Percentiles rank a stretch among this genome's conserved stretches.
Conservation (phyloP, 2,888 invertebrate genomes). For the Helobdella robusta region DNA sequence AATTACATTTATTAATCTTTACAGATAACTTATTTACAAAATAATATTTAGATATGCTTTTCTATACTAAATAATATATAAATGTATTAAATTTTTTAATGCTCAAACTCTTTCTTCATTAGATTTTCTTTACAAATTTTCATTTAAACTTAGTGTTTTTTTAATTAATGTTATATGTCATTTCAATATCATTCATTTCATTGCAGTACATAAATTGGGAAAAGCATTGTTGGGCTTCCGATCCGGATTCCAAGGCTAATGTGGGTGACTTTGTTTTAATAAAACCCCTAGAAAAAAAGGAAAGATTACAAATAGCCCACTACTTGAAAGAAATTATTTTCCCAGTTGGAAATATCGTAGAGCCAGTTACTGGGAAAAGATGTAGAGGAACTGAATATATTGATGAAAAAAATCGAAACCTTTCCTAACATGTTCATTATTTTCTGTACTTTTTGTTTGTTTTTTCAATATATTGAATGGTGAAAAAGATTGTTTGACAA, state of each 20-base stretch:
- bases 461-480: too few relatives aligned
- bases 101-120: too few relatives aligned
- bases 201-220: constrained; percentile 18
- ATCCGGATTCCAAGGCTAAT: constrained; percentile 7
- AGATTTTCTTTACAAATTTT: neutral
- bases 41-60: too few relatives aligned
- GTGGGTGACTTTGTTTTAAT: constrained; percentile 18
- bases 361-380: constrained; percentile 26
- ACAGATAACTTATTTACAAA: too few relatives aligned
- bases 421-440: constrained; percentile 2
- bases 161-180: neutral
- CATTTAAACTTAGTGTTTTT: neutral
- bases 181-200: neutral
- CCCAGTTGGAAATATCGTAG: constrained; percentile 24
- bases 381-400: constrained; percentile 25
- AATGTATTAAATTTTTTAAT: too few relatives aligned
- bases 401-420: constrained; percentile 23
- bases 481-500: too few relatives aligned
- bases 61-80: too few relatives aligned
- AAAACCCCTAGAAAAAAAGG: neutral
- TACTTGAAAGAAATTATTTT: constrained; percentile 22
- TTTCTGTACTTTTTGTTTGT: too few relatives aligned
- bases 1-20: too few relatives aligned
- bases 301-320: constrained; percentile 1
- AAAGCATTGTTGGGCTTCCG: constrained; percentile 13